phyloP scores from a whole-genome alignment of 1,140 invertebrate genomes.

The Conopomorpha cramerella region DNA sequence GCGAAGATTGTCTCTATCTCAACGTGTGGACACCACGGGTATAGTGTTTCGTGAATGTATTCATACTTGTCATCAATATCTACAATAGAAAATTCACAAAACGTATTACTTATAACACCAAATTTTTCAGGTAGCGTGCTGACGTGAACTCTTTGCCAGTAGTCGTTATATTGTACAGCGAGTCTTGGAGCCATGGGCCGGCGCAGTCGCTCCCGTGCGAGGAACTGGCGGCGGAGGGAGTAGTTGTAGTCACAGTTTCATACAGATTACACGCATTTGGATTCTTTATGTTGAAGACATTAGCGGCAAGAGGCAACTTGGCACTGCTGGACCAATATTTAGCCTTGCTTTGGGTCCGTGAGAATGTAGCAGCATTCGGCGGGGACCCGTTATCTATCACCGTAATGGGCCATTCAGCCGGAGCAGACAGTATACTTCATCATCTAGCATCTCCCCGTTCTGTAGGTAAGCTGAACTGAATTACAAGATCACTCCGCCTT shows the following conservation, averaged over 20 bases:
- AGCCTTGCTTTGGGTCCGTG: constrained; percentile 72
- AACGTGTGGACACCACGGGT: constrained; percentile 49
- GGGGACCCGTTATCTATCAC: constrained; percentile 73
- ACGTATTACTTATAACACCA: not conserved
- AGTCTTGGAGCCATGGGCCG: constrained; percentile 41
- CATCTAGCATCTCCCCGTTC: constrained; percentile 67
- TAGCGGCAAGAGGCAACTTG: constrained; percentile 66
- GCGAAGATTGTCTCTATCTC: constrained; percentile 45
- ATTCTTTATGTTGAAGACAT: constrained; percentile 70
- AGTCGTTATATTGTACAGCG: constrained; percentile 64
- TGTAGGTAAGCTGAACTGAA: constrained; percentile 37
- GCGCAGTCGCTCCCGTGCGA: constrained; percentile 56
- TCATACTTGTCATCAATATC: not conserved
- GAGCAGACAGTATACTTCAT: constrained; percentile 64
- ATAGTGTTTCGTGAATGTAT: constrained; percentile 1
- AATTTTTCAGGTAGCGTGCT: constrained; percentile 53
- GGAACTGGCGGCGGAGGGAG: constrained; percentile 67
- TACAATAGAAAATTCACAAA: not conserved
- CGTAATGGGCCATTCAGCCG: constrained; percentile 70
- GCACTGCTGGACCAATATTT: constrained; percentile 74
- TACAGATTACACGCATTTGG: constrained; percentile 70
- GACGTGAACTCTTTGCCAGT: constrained; percentile 63
- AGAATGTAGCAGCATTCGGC: constrained; percentile 74
- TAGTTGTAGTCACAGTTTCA: constrained; percentile 67
- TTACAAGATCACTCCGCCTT: not conserved